A percentile compares a stretch with the other conserved stretches of the same genome.
Evolutionary conservation across 2,888 invertebrate species (phyloP).

Genomic region (Lasioglossum pauxillum): DNA sequence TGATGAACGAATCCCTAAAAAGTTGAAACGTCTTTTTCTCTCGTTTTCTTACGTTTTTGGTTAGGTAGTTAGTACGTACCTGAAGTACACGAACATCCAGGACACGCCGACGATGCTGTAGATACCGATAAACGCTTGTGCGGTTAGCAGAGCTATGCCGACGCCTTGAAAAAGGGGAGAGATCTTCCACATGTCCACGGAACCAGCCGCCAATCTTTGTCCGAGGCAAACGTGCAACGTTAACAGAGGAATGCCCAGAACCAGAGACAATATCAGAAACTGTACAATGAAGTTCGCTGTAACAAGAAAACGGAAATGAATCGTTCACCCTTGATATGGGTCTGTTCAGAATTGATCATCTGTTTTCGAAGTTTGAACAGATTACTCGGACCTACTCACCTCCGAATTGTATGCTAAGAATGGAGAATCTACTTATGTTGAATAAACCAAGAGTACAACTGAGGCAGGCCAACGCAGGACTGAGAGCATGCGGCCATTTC

Average conservation of each 20-base stretch:
- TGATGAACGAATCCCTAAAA: constrained; percentile 91
- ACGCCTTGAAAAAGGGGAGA: constrained; percentile 96
- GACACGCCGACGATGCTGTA: constrained; percentile 96
- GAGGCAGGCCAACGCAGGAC: constrained; percentile 92
- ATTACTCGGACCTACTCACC: constrained; percentile 84
- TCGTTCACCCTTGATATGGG: not conserved
- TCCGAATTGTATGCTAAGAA: constrained; percentile 94
- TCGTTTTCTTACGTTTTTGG: not conserved
- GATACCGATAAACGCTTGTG: constrained; percentile 92
- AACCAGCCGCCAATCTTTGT: constrained; percentile 93
- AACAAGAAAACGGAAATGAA: constrained; percentile 74
- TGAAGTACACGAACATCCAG: constrained; percentile 95
- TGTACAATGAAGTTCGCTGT: constrained; percentile 94
- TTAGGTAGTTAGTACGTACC: constrained; percentile 67
- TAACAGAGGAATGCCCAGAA: constrained; percentile 93
- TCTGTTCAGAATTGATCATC: not conserved
- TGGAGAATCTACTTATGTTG: constrained; percentile 94
- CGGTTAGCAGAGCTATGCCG: constrained; percentile 92
- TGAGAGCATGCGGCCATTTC: constrained; percentile 90
- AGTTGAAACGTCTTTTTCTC: not conserved
- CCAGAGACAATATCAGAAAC: constrained; percentile 92
- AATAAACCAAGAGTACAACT: constrained; percentile 95
- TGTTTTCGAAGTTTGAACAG: not conserved
- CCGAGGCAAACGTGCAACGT: constrained; percentile 94
- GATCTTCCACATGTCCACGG: constrained; percentile 96